Evolutionary conservation across 53 echinoderm and acorn worm genomes (phyloP).

Genomic region (Echinarachnius parma): DNA sequence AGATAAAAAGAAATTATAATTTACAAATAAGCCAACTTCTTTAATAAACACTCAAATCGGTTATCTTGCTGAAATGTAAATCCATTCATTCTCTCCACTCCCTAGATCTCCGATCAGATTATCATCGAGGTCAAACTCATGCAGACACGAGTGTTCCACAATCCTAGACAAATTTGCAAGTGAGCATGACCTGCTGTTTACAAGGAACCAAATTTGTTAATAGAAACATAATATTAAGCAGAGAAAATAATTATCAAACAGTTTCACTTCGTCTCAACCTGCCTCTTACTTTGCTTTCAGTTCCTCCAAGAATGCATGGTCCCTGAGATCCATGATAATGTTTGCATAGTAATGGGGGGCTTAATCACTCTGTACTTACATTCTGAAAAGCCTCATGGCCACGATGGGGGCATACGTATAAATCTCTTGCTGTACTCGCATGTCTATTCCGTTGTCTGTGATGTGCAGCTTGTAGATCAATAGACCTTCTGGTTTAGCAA

Average conservation of each 20-base stretch:
- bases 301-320: too few species aligned
- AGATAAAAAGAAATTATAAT: neutral
- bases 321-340: too few species aligned
- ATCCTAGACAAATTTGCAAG: constrained; percentile 52
- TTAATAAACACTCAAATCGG: too few species aligned
- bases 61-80: constrained; percentile 63
- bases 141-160: constrained; percentile 84
- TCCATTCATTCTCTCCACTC: constrained; percentile 90
- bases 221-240: too few species aligned
- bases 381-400: constrained; percentile 84
- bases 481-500: constrained; percentile 81
- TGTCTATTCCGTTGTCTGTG: constrained; percentile 94
- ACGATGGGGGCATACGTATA: constrained; percentile 93
- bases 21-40: too few species aligned
- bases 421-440: constrained; percentile 83
- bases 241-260: too few species aligned
- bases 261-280: too few species aligned
- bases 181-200: too few species aligned
- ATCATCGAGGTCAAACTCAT: constrained; percentile 93
- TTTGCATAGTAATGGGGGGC: too few species aligned
- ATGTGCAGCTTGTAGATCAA: constrained; percentile 88
- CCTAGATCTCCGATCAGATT: constrained; percentile 94
- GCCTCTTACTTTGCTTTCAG: too few species aligned
- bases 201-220: too few species aligned
- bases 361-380: constrained; percentile 84